phyloP scores from a whole-genome alignment of 2,797 vertebrate genomes.

The Antrozous pallidus region DNA sequence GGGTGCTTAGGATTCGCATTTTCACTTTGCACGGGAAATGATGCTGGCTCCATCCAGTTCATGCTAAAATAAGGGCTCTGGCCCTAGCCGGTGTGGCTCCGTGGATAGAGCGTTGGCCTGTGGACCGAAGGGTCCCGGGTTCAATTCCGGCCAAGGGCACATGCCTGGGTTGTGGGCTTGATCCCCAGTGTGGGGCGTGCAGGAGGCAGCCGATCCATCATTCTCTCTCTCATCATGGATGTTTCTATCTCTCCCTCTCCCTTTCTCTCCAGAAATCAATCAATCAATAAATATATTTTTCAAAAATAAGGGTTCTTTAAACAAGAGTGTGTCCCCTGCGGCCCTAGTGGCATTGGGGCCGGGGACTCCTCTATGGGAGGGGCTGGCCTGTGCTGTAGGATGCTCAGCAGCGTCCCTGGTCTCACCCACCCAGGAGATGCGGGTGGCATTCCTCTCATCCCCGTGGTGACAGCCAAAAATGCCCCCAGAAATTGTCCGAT shows the following conservation, averaged over 20 bases:
- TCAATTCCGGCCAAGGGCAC: too few species aligned
- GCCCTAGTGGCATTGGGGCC: not conserved
- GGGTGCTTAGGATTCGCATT: not conserved
- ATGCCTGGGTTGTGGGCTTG: too few species aligned
- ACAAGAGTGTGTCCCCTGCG: not conserved
- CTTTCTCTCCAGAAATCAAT: too few species aligned
- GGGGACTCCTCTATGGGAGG: not conserved
- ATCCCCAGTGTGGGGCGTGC: too few species aligned
- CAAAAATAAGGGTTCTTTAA: too few species aligned
- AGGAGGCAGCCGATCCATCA: too few species aligned
- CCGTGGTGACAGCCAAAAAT: not conserved
- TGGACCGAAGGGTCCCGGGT: too few species aligned
- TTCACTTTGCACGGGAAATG: not conserved
- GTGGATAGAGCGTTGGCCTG: too few species aligned
- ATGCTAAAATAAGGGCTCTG: not conserved
- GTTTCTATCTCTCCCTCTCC: too few species aligned
- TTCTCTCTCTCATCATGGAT: too few species aligned
- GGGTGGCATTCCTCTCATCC: accelerated
- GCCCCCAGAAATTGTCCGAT: not conserved
- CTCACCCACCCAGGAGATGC: accelerated
- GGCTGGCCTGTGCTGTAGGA: accelerated
- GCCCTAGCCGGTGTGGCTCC: too few species aligned
- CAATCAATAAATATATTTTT: too few species aligned
- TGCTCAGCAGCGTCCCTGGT: not conserved
- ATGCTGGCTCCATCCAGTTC: not conserved